Evolutionary conservation across 2,797 vertebrate genomes (phyloP).

Genomic region (Helarctos malayanus): DNA sequence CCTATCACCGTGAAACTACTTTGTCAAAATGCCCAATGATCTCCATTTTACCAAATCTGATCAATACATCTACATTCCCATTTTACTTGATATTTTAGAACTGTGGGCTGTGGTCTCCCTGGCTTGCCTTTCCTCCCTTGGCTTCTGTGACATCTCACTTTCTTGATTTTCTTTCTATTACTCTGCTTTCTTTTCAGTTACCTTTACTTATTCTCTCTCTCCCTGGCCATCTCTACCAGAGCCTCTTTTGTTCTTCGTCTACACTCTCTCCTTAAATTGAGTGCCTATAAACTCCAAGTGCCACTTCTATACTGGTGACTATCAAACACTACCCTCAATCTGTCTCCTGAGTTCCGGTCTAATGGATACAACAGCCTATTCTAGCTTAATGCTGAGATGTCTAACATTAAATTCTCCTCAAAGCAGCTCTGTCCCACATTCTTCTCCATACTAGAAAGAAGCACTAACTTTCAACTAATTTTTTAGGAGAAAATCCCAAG

Average conservation of each 20-base stretch:
- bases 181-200: neutral
- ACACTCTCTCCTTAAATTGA: neutral
- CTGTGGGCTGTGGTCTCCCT: neutral
- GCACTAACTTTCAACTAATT: neutral
- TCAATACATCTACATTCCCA: neutral
- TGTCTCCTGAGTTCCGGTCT: neutral
- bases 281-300: neutral
- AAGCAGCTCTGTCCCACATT: neutral
- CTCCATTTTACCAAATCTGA: neutral
- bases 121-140: neutral
- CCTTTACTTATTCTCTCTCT: neutral
- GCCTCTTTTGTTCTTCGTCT: neutral
- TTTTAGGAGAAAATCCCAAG: neutral
- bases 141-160: neutral
- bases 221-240: neutral
- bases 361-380: neutral
- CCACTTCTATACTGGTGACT: neutral
- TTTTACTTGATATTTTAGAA: neutral
- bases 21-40: neutral
- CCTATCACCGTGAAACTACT: neutral
- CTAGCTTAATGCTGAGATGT: neutral
- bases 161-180: neutral
- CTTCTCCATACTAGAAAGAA: neutral
- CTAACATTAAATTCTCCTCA: neutral
- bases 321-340: neutral